These are phyloP conservation scores for Sebastiscus albofasciatus DNA, from an alignment of 2,797 vertebrate species.

Conservation along the genomic window DNA sequence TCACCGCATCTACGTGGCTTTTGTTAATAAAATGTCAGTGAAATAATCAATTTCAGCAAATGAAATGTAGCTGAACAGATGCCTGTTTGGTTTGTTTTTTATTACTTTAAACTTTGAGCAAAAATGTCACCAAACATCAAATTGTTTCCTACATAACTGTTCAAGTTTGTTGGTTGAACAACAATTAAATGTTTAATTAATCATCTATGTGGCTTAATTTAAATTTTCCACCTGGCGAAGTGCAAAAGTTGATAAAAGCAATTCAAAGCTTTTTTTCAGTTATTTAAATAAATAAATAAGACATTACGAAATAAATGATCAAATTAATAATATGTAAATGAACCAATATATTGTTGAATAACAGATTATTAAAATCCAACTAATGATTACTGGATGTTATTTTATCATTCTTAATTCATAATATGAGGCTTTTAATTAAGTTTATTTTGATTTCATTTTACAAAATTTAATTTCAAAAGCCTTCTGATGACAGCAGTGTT, in stretches of 20 bases:
- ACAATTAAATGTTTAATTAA: neutral
- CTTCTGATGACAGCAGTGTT: neutral
- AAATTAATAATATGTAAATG: neutral
- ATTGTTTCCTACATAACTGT: neutral
- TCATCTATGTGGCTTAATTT: neutral
- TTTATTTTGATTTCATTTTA: neutral
- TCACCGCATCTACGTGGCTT: neutral
- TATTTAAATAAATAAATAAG: neutral
- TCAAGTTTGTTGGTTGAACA: neutral
- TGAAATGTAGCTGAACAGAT: neutral
- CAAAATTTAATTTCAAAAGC: neutral
- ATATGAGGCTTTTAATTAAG: neutral
- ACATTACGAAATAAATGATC: neutral
- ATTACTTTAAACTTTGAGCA: neutral
- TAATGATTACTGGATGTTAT: neutral
- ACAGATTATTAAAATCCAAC: neutral
- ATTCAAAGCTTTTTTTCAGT: neutral
- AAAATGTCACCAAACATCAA: neutral
- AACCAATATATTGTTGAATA: neutral
- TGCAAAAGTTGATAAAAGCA: neutral
- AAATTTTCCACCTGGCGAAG: neutral
- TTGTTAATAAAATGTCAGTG: neutral
- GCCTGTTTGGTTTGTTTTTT: neutral
- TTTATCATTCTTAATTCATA: neutral
- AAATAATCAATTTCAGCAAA: neutral